These are phyloP conservation scores for Tetramorium alpestre DNA, from an alignment of 1,140 invertebrate genomes.

Conservation along the genomic window DNA sequence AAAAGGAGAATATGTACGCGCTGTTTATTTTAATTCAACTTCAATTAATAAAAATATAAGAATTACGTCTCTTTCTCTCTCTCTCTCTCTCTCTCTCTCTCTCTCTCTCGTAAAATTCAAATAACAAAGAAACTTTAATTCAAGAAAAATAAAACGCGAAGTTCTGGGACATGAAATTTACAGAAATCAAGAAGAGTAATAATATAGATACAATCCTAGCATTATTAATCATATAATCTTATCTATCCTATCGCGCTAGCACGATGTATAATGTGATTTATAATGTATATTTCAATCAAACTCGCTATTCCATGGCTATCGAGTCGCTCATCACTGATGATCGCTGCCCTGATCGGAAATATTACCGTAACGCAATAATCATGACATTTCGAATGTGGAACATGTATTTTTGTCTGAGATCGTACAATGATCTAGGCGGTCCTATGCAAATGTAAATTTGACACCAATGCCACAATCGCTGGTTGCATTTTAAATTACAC, in stretches of 20 bases:
- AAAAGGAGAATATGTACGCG: not conserved
- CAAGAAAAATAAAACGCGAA: not conserved
- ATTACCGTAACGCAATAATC: conserved; percentile 50
- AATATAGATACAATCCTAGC: not conserved
- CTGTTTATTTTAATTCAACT: not conserved
- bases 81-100: no score
- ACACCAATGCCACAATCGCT: conserved; percentile 26
- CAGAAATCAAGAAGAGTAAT: not conserved
- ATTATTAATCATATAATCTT: not conserved
- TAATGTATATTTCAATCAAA: conserved; percentile 3
- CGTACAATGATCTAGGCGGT: conserved; percentile 12
- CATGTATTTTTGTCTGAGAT: conserved; percentile 29
- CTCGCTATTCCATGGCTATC: not conserved
- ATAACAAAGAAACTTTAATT: not conserved
- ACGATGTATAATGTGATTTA: not conserved
- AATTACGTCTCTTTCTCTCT: not conserved
- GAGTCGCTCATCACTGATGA: conserved; percentile 9
- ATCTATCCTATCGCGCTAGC: not conserved
- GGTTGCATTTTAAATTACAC: not conserved
- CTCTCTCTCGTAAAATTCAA: not conserved
- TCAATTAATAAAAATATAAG: not conserved
- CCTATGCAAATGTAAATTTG: conserved; percentile 31
- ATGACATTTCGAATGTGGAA: conserved; percentile 60
- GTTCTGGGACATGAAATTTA: no score
- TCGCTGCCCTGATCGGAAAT: conserved; percentile 52